Base-by-base conservation (phyloP, 2,797 vertebrate species). In the Bryconaethiops microstoma region DNA sequence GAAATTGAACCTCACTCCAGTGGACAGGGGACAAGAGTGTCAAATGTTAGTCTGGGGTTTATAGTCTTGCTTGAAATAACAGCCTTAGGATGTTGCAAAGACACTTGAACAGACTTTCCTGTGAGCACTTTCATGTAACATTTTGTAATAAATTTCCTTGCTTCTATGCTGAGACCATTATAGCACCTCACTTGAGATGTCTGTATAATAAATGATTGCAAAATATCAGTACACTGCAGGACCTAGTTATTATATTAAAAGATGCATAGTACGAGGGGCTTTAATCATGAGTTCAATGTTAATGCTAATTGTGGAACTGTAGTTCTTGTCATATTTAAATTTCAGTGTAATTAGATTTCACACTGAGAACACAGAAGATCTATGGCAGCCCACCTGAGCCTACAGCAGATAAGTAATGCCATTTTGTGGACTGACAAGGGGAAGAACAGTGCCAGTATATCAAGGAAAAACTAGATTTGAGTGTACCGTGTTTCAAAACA, bases 241-340 rank as follows among this genome's bases (percentile, higher is more conserved):
- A 72, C 35, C 7, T 45, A 19, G 76, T 82, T 77, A 77, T 70
- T 50, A 50, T 67, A 63, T 40, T 57, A 63, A 57, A 73, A 72
- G 23, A 64, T 64, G 63, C 25, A 54, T 17, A 65, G n/a, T 45
- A 8, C 6, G 19, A n/a, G 65, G 40, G 19, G 13, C 35, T 77
- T 25, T 55, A 63, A 64, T 45, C 39, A 48, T n/a, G 54, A 21
- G 65, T 39, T 65, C 72, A 29, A 42, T 76, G 19, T 67, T 45
- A 81, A 29, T 52, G 48, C 65, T 63, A 48, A 68, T 45, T 42
- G 54, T 39, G 45, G 25, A 67, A 19, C 17, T 63, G 8, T 10
- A 1, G 25, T 64, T 64, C 60, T 16, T 25, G 13, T 6, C 17
- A 21, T 25, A 1, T 74, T 59, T 59, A 42, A 42, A 63, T 3